Evolutionary conservation across 1,140 invertebrate species (phyloP).

Genomic region (Andrena cerasifolii): DNA sequence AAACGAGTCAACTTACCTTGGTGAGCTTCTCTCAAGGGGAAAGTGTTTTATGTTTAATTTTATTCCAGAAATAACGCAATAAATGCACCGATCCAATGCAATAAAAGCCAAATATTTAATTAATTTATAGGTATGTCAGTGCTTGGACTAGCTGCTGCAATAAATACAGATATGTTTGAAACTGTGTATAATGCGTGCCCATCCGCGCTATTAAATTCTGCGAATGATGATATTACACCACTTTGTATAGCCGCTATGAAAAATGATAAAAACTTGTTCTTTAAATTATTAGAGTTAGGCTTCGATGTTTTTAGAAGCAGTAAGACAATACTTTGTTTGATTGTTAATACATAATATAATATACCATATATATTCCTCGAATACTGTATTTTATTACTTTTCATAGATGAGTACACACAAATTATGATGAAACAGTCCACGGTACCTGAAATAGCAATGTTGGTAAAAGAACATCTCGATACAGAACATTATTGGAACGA

Average conservation of each 20-base stretch:
- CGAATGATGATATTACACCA: constrained; percentile 75
- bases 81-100: background rate
- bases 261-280: constrained; percentile 75
- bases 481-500: constrained; percentile 75
- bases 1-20: constrained; percentile 79
- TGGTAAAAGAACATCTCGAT: constrained; percentile 60
- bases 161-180: constrained; percentile 74
- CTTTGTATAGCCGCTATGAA: constrained; percentile 77
- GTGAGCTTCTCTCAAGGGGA: too few relatives aligned
- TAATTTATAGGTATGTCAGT: constrained; percentile 72
- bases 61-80: background rate
- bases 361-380: background rate
- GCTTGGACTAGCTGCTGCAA: constrained; percentile 73
- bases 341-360: background rate
- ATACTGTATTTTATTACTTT: constrained; percentile 21
- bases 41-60: constrained; percentile 34
- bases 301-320: constrained; percentile 66
- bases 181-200: constrained; percentile 70
- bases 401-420: constrained; percentile 75
- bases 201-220: constrained; percentile 63
- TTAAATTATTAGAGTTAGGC: constrained; percentile 70
- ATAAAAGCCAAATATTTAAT: background rate
- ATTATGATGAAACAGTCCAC: constrained; percentile 74
- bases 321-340: constrained; percentile 50
- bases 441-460: constrained; percentile 69